phyloP scores from a whole-genome alignment of 2,888 invertebrate species.

The Deroplatys truncata region DNA sequence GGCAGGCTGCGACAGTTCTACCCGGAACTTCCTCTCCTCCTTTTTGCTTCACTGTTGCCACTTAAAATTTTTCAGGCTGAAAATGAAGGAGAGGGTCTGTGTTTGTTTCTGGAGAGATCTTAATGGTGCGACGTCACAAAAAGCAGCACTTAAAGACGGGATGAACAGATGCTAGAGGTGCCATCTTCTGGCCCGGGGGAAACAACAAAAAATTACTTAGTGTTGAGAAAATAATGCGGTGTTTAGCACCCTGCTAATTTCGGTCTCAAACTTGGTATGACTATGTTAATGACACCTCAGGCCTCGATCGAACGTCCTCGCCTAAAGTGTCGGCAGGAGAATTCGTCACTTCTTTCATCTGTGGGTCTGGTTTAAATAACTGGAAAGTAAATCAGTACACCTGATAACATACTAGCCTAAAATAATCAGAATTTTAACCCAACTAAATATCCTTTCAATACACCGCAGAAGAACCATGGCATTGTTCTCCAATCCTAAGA shows the following conservation, averaged over 20 bases:
- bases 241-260: background rate
- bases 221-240: background rate
- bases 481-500: no score
- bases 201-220: background rate
- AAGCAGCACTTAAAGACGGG: background rate
- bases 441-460: no score
- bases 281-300: background rate
- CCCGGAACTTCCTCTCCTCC: background rate
- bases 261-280: background rate
- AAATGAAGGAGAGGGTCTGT: background rate
- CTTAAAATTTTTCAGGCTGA: background rate
- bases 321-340: no score
- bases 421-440: no score
- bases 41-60: background rate
- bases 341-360: no score
- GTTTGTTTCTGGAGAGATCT: background rate
- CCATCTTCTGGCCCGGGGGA: background rate
- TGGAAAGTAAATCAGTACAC: no score
- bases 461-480: no score
- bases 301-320: background rate
- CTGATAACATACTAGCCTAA: no score
- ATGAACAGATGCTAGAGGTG: slow-evolving; percentile 1
- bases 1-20: background rate
- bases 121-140: background rate
- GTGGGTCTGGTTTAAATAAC: no score